A percentile compares a stretch with the other conserved stretches of the same genome.
phyloP scores from a whole-genome alignment of 2,113 vertebrate species.

The Colius striatus region DNA sequence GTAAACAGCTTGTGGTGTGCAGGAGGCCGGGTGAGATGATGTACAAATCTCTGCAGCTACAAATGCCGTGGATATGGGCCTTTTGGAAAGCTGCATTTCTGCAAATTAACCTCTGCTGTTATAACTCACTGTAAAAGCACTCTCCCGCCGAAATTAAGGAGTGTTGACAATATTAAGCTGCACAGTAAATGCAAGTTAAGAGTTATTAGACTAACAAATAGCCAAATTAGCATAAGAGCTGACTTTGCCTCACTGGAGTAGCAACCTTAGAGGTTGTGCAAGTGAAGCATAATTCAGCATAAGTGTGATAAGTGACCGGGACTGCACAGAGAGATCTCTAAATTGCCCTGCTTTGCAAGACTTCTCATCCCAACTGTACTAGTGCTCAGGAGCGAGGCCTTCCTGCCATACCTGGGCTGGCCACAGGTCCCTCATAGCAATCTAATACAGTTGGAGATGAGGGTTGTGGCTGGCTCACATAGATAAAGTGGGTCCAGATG shows the following conservation, averaged over 20 bases:
- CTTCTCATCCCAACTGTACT: neutral
- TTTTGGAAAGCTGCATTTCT: neutral
- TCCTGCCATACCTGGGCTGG: neutral
- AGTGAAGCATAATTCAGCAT: slow-evolving; percentile 1
- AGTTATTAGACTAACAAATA: slow-evolving; percentile 48
- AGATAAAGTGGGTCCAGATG: neutral
- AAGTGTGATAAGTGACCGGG: slow-evolving; percentile 18
- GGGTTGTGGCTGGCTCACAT: neutral
- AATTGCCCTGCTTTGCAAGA: neutral
- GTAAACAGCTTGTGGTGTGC: neutral
- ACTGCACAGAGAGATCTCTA: neutral
- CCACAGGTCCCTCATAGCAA: neutral
- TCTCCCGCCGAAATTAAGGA: neutral
- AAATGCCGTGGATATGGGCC: neutral
- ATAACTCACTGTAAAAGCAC: slow-evolving; percentile 7
- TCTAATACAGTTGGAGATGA: neutral
- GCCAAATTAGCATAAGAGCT: slow-evolving; percentile 32
- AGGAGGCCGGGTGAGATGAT: rapidly evolving
- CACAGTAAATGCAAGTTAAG: slow-evolving; percentile 26
- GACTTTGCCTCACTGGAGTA: slow-evolving; percentile 5
- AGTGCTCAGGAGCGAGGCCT: neutral
- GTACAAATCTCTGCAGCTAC: neutral
- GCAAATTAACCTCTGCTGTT: neutral
- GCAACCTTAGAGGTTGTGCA: neutral
- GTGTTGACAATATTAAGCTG: slow-evolving; percentile 8